A percentile compares a stretch with the other conserved stretches of the same genome.
phyloP scores from a whole-genome alignment of 30 jellyfish, hydroid and myxozoan species.

The Hydractinia symbiolongicarpus region DNA sequence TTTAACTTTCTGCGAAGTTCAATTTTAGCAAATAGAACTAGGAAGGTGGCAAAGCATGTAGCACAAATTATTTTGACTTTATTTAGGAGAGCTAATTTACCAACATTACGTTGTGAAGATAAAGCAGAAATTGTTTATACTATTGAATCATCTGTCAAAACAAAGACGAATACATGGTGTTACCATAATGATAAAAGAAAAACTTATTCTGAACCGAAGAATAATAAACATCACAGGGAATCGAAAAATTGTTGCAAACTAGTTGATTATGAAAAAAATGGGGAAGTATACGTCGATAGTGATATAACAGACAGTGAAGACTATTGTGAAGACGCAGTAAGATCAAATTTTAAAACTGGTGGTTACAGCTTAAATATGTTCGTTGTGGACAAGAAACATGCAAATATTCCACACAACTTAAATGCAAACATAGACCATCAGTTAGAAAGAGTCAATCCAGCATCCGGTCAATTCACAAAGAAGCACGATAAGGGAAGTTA shows the following conservation, averaged over 20 bases:
- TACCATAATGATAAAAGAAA: constrained; percentile 7
- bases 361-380: not conserved
- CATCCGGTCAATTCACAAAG: not conserved
- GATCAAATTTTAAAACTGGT: not conserved
- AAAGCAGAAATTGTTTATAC: not conserved
- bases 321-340: not conserved
- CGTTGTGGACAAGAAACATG: not conserved
- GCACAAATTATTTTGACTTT: too few relatives aligned
- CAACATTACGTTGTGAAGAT: not conserved
- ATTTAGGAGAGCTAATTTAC: too few relatives aligned
- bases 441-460: not conserved
- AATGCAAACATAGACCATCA: not conserved
- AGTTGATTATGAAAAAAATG: not conserved
- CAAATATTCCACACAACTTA: not conserved
- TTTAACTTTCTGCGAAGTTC: too few relatives aligned
- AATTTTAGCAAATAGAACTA: too few relatives aligned
- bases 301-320: not conserved
- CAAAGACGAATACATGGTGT: not conserved
- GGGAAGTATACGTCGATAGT: not conserved
- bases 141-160: not conserved
- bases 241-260: not conserved
- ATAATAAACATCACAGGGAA: not conserved
- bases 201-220: not conserved
- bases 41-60: too few relatives aligned
- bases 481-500: not conserved